Evolutionary conservation across 2,113 vertebrate species (phyloP).

Genomic region (Aviceda subcristata): DNA sequence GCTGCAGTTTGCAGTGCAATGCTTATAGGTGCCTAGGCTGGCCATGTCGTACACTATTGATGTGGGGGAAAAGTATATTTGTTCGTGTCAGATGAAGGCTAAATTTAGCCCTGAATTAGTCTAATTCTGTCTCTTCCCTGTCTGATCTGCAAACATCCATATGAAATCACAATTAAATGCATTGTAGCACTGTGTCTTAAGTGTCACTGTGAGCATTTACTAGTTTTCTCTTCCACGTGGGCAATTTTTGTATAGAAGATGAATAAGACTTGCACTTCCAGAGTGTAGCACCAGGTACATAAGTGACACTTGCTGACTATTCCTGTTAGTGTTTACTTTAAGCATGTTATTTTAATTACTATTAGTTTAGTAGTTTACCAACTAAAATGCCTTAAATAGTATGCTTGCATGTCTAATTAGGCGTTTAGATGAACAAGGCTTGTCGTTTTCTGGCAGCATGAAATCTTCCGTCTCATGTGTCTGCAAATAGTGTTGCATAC

Average conservation of each 20-base stretch:
- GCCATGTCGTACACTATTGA: fast-evolving
- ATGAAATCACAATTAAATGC: neutral
- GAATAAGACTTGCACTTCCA: neutral
- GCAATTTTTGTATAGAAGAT: neutral
- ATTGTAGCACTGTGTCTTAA: neutral
- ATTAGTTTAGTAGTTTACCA: neutral
- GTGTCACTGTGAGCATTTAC: neutral
- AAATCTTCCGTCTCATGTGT: neutral
- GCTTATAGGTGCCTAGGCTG: neutral
- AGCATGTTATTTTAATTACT: neutral
- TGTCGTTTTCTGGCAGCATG: neutral
- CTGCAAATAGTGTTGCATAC: neutral
- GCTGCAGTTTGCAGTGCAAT: neutral
- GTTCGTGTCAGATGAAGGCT: neutral
- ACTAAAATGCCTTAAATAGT: neutral
- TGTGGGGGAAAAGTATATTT: neutral
- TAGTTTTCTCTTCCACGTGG: neutral
- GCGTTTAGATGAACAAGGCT: neutral
- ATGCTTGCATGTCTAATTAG: neutral
- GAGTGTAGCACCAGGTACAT: neutral
- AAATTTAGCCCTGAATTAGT: neutral
- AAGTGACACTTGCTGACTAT: neutral
- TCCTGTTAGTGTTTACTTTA: neutral
- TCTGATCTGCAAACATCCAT: neutral
- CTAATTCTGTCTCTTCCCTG: neutral